Percentiles rank a stretch among this genome's conserved stretches.
phyloP scores from a whole-genome alignment of 2,888 invertebrate genomes.

The Chromoteleia sp. region DNA sequence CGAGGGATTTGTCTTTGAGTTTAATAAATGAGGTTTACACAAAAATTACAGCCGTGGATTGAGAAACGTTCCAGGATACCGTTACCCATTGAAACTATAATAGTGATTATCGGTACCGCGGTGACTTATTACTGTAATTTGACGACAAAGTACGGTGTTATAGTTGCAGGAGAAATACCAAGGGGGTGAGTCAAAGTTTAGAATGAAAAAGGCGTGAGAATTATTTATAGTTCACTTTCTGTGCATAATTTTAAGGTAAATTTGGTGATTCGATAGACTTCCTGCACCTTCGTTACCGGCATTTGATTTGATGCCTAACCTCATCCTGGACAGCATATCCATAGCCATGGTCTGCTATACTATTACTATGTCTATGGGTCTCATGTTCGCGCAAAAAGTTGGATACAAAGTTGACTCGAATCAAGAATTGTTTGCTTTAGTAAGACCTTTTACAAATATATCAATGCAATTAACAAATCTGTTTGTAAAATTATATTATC shows the following conservation, averaged over 20 bases:
- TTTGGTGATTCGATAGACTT: constrained; percentile 84
- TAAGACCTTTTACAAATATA: constrained; percentile 77
- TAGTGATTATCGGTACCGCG: constrained; percentile 89
- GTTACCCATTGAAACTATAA: constrained; percentile 90
- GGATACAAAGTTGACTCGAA: constrained; percentile 90
- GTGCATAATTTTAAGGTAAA: constrained; percentile 75
- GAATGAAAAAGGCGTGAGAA: constrained; percentile 21
- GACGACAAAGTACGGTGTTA: constrained; percentile 85
- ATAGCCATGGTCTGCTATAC: constrained; percentile 89
- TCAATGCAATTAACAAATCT: too few relatives aligned
- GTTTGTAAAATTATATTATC: too few relatives aligned
- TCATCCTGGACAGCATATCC: constrained; percentile 88
- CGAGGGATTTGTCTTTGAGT: too few relatives aligned
- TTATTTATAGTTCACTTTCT: constrained; percentile 60
- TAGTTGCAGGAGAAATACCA: constrained; percentile 89
- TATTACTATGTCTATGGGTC: constrained; percentile 90
- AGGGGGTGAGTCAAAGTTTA: constrained; percentile 85
- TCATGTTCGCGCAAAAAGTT: constrained; percentile 90
- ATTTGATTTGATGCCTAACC: constrained; percentile 86
- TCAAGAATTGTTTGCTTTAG: constrained; percentile 90
- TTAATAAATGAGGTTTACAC: too few relatives aligned
- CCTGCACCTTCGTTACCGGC: constrained; percentile 87
- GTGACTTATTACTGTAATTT: constrained; percentile 87
- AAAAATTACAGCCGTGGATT: constrained; percentile 85
- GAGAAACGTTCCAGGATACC: constrained; percentile 88